Evolutionary conservation across 2,113 vertebrate species (phyloP).

Genomic region (Pteronura brasiliensis): DNA sequence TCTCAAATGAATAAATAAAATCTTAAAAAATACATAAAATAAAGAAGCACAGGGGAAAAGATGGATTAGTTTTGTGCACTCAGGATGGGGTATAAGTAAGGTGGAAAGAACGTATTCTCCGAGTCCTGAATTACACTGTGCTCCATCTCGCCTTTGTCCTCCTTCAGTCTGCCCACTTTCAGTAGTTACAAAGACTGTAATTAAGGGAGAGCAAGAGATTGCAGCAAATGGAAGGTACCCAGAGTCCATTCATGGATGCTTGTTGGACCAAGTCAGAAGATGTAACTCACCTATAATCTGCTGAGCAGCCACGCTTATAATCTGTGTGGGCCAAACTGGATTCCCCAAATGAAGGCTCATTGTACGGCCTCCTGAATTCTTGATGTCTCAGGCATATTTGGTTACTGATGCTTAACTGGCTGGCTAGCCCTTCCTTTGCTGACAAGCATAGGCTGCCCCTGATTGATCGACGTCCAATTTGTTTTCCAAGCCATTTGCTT

Average conservation of each 20-base stretch:
- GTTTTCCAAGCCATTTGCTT: background rate
- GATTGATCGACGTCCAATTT: background rate
- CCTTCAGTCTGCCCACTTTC: background rate
- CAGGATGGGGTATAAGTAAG: background rate
- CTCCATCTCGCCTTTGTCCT: background rate
- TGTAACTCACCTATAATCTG: background rate
- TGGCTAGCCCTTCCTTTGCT: background rate
- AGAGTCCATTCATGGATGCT: background rate
- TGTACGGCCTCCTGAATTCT: background rate
- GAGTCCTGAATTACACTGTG: background rate
- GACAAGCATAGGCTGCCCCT: background rate
- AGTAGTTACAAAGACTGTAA: background rate
- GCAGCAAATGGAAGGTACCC: background rate
- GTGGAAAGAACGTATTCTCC: background rate
- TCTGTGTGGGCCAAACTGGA: background rate
- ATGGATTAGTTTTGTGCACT: background rate
- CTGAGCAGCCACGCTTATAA: background rate
- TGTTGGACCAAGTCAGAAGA: background rate
- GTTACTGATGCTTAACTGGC: background rate
- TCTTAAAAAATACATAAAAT: no score
- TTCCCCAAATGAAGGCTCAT: background rate
- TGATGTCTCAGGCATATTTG: background rate
- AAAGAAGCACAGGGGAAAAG: background rate
- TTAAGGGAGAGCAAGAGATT: background rate
- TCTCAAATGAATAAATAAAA: no score